phyloP scores from a whole-genome alignment of 1,140 invertebrate genomes.

The Carcinoscorpius rotundicauda region DNA sequence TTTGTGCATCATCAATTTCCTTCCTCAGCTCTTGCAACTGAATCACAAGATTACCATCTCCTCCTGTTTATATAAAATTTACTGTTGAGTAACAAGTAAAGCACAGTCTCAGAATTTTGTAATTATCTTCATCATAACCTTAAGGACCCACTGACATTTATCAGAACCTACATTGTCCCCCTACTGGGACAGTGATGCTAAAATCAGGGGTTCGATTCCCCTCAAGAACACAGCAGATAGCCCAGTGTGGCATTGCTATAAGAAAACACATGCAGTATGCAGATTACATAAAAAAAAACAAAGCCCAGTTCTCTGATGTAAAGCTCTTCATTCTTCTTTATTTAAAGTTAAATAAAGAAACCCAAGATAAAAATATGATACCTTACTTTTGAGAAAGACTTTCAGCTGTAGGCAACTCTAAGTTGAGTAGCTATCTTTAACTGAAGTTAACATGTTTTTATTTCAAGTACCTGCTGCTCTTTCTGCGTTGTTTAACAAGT shows the following conservation, averaged over 20 bases:
- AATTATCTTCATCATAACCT: neutral
- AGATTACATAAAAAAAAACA: neutral
- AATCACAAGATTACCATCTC: conserved; percentile 46
- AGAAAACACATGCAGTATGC: neutral
- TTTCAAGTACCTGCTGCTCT: conserved; percentile 25
- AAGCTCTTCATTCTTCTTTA: neutral
- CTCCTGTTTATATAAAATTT: conserved; percentile 28
- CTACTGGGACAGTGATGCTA: neutral
- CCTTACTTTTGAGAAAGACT: neutral
- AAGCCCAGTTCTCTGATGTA: neutral
- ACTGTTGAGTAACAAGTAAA: too few species aligned
- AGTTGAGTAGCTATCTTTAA: neutral
- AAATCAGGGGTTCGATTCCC: neutral
- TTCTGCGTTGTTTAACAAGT: conserved; percentile 11
- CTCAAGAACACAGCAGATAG: neutral
- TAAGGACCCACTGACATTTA: neutral
- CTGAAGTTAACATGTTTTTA: neutral
- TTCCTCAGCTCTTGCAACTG: conserved; percentile 52
- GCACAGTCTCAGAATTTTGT: conserved; percentile 1
- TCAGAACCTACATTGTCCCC: neutral
- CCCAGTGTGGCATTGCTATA: neutral
- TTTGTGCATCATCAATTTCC: conserved; percentile 48
- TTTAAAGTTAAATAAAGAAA: neutral
- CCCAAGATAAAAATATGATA: neutral
- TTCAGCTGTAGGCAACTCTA: neutral